These are phyloP conservation scores for Muscina levida DNA, from an alignment of 2,888 invertebrate genomes.

Conservation along the genomic window DNA sequence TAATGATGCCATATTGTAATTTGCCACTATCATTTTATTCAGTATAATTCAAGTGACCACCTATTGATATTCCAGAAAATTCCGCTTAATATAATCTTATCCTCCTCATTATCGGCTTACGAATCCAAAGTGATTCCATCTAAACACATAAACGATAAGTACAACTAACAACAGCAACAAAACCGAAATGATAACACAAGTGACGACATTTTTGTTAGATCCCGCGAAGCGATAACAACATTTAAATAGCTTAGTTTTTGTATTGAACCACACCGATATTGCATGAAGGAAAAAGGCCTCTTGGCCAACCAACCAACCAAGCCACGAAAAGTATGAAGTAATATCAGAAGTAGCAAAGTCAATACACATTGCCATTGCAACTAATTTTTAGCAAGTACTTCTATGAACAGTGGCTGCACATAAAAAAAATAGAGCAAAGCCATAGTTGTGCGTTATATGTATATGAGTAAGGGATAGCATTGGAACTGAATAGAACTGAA, in stretches of 20 bases:
- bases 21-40: too few relatives aligned
- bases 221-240: conserved; percentile 50
- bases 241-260: conserved; percentile 51
- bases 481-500: too few relatives aligned
- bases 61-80: too few relatives aligned
- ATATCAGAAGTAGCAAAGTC: conserved; percentile 26
- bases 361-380: background rate
- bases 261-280: conserved; percentile 39
- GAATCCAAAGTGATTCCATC: conserved; percentile 16
- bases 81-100: too few relatives aligned
- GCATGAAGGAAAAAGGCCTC: conserved; percentile 17
- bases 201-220: conserved; percentile 64
- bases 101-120: background rate
- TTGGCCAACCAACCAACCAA: conserved; percentile 30
- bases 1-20: too few relatives aligned
- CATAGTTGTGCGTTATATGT: conserved; percentile 42
- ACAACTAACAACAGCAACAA: conserved; percentile 21
- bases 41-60: too few relatives aligned
- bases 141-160: conserved; percentile 11
- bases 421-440: conserved; percentile 14
- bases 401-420: conserved; percentile 6
- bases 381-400: conserved; percentile 14
- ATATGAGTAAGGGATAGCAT: too few relatives aligned
- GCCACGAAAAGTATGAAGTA: conserved; percentile 44
- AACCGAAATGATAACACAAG: conserved; percentile 55